Base-by-base conservation (phyloP, 35 echinoderm and acorn worm species). In the Lytechinus variegatus region DNA sequence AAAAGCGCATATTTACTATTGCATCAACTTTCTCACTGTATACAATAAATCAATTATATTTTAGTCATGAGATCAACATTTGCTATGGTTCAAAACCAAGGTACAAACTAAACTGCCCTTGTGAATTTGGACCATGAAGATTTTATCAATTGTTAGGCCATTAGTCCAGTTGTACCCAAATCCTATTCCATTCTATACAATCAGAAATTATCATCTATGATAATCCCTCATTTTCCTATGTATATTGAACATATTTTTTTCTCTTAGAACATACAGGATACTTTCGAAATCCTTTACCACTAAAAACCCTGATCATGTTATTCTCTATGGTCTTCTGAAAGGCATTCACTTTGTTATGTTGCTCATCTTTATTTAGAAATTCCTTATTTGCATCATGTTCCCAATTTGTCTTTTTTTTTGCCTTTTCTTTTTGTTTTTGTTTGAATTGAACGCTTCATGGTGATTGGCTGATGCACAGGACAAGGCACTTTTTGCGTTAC, bases 391-490 rank as follows among this genome's bases (percentile, higher is more conserved):
- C 66, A 5, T 79, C 19, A 79, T 79, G 66, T 24, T 79, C 16
- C 24, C 66, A 79, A 79, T 6, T 79, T 79, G 7, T 79, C 0
- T 19, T 79, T 79, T 16, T 27, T 24, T 7, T 24, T 79, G 12
- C 21, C n/a, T 16, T 71, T 79, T 79, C 19, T 79, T 79, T 71
- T 79, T 79, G 66, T 79, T 79, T 79, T 71, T 24, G 4, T 60
- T 60, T n/a, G 16, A 24, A 51, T 90, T 90, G 29, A 53, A 56
- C 56, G 54, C 54, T 9, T 21, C 53, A 27, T 93, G 92, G 52
- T 93, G 92, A 93, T 93, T 90, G 92, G 92, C 4, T 55, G 27
- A 14, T 58, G 13, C 27, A 93, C 92, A 93, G 92, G 92, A 93
- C 28, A 93, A 13, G 53, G 27, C 92, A 93, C 92, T 93, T 2